Evolutionary conservation across 2,797 vertebrate species (phyloP).

Genomic region (Pyrrhura leucotis): DNA sequence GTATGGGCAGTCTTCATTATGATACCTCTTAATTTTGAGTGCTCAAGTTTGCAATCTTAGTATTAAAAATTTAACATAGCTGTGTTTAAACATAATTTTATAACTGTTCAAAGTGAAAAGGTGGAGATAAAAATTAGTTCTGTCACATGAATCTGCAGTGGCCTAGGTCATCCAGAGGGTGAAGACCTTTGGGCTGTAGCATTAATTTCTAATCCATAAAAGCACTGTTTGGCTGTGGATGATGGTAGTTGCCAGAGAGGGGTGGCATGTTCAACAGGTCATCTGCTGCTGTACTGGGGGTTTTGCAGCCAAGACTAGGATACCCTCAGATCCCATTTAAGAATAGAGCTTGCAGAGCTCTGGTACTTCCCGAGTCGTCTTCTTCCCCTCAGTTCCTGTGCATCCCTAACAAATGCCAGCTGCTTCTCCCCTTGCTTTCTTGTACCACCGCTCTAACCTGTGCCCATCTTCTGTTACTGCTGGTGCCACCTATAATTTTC

Average conservation of each 20-base stretch:
- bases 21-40: background rate
- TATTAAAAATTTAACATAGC: background rate
- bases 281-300: background rate
- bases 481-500: background rate
- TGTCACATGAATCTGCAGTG: background rate
- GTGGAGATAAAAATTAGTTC: background rate
- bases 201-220: background rate
- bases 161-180: background rate
- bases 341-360: background rate
- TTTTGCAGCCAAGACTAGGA: background rate
- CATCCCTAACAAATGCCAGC: background rate
- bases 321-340: background rate
- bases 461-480: background rate
- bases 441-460: fast-evolving
- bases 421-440: background rate
- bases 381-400: background rate
- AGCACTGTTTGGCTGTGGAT: background rate
- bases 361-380: background rate
- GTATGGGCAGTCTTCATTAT: background rate
- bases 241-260: background rate
- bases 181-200: background rate
- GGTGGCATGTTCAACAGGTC: background rate
- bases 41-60: background rate
- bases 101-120: background rate
- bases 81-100: background rate